A percentile compares a stretch with the other conserved stretches of the same genome.
Evolutionary conservation across 2,797 vertebrate genomes (phyloP).

Genomic region (Gymnodraco acuticeps): DNA sequence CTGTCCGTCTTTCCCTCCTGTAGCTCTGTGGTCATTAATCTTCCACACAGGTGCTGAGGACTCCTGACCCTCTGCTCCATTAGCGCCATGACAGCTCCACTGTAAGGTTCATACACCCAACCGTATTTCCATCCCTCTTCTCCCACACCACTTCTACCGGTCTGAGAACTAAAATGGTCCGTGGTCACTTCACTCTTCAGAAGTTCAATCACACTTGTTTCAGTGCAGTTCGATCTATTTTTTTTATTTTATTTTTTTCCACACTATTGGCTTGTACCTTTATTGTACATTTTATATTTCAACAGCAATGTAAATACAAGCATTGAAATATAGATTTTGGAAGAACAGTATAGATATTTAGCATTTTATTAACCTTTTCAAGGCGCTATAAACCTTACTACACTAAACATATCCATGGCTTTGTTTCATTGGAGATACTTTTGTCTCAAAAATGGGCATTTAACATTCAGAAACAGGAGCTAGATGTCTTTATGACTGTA

Average conservation of each 20-base stretch:
- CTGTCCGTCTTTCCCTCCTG: conserved; percentile 64
- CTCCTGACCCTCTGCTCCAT: conserved; percentile 81
- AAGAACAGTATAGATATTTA: background rate
- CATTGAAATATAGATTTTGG: background rate
- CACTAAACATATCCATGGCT: background rate
- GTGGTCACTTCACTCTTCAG: conserved; percentile 43
- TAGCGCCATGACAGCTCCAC: conserved; percentile 79
- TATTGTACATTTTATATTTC: background rate
- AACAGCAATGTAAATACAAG: background rate
- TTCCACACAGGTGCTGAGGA: conserved; percentile 80
- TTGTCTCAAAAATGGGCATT: background rate
- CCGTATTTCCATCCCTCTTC: conserved; percentile 71
- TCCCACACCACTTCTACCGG: conserved; percentile 50
- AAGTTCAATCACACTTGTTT: conserved; percentile 56
- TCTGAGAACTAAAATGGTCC: conserved; percentile 43
- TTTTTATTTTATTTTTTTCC: background rate
- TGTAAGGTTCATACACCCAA: conserved; percentile 73
- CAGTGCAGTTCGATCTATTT: conserved; percentile 26
- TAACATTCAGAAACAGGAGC: background rate
- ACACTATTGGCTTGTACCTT: background rate
- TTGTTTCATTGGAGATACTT: background rate
- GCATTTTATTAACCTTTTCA: background rate
- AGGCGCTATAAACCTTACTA: background rate
- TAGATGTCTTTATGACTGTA: background rate
- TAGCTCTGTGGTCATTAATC: conserved; percentile 81